Conservation (phyloP, 2,888 invertebrate species). For the Platerodrilus igneus region DNA sequence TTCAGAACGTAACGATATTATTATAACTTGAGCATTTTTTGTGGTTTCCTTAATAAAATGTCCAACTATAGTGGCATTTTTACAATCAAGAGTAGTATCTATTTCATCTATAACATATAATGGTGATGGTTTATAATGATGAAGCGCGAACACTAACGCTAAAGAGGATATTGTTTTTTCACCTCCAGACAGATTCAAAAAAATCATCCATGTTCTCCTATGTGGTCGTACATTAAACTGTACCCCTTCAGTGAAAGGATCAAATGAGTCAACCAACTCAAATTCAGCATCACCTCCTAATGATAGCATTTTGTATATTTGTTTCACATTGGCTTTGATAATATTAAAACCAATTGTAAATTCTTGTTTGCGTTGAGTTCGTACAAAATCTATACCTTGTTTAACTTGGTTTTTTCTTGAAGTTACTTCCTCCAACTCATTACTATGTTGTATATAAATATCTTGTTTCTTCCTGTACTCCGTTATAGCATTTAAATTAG, state of each 20-base stretch:
- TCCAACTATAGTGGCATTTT: conserved; percentile 96
- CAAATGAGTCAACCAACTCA: conserved; percentile 88
- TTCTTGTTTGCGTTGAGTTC: conserved; percentile 70
- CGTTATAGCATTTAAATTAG: conserved; percentile 69
- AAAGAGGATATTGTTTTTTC: conserved; percentile 97
- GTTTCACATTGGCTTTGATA: conserved; percentile 89
- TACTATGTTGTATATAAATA: conserved; percentile 66
- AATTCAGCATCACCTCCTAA: conserved; percentile 96
- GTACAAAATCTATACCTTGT: conserved; percentile 61
- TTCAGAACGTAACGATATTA: conserved; percentile 92
- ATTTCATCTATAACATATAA: conserved; percentile 99
- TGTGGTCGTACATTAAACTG: conserved; percentile 95
- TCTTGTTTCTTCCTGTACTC: conserved; percentile 69
- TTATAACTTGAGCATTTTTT: conserved; percentile 96
- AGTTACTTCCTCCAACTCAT: conserved; percentile 78
- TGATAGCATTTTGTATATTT: conserved; percentile 98
- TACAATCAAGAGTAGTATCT: conserved; percentile 96
- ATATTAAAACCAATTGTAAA: conserved; percentile 82
- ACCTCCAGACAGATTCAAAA: conserved; percentile 94
- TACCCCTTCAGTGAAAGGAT: conserved; percentile 96
- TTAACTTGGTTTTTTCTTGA: conserved; percentile 71
- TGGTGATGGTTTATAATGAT: conserved; percentile 97
- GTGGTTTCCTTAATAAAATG: conserved; percentile 92
- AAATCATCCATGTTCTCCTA: conserved; percentile 98
- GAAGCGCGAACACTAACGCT: conserved; percentile 93